A percentile compares a stretch with the other conserved stretches of the same genome.
These are phyloP conservation scores for Melanostoma scalare DNA, from an alignment of 2,888 invertebrate genomes.

Conservation along the genomic window DNA sequence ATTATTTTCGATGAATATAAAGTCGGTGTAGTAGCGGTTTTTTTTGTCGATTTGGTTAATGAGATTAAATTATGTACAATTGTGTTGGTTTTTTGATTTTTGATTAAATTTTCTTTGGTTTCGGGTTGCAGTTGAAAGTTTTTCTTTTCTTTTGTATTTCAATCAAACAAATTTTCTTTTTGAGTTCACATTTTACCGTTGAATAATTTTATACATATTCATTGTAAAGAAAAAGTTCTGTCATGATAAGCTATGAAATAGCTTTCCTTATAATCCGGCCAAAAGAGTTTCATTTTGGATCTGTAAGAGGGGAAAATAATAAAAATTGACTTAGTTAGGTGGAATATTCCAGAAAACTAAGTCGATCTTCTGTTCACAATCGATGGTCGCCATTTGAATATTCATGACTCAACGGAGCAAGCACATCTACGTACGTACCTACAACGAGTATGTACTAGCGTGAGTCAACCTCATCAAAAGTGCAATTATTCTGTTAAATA, in stretches of 20 bases:
- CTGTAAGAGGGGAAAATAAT: constrained; percentile 34
- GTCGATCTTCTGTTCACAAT: constrained; percentile 65
- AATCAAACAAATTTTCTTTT: constrained; percentile 23
- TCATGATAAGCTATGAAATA: constrained; percentile 61
- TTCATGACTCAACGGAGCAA: constrained; percentile 64
- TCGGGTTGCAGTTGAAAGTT: constrained; percentile 50
- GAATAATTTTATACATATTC: constrained; percentile 21
- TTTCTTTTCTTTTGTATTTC: constrained; percentile 29
- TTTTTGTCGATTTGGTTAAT: constrained; percentile 52
- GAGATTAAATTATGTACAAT: constrained; percentile 53
- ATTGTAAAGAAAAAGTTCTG: constrained; percentile 30
- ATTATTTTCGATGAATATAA: constrained; percentile 44
- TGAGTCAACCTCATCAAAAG: constrained; percentile 62
- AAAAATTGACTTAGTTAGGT: constrained; percentile 12
- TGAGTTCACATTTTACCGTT: constrained; percentile 67
- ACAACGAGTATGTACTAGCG: constrained; percentile 15
- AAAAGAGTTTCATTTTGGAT: constrained; percentile 70
- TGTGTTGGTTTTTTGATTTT: constrained; percentile 41
- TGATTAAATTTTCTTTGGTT: constrained; percentile 63
- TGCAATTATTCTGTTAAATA: constrained; percentile 69
- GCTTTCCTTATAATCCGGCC: constrained; percentile 69
- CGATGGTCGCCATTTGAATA: constrained; percentile 57
- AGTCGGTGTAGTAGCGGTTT: constrained; percentile 21
- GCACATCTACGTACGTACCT: constrained; percentile 32
- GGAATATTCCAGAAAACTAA: constrained; percentile 42